phyloP scores from a whole-genome alignment of 2,797 vertebrate species.

The Phoeniculus purpureus region DNA sequence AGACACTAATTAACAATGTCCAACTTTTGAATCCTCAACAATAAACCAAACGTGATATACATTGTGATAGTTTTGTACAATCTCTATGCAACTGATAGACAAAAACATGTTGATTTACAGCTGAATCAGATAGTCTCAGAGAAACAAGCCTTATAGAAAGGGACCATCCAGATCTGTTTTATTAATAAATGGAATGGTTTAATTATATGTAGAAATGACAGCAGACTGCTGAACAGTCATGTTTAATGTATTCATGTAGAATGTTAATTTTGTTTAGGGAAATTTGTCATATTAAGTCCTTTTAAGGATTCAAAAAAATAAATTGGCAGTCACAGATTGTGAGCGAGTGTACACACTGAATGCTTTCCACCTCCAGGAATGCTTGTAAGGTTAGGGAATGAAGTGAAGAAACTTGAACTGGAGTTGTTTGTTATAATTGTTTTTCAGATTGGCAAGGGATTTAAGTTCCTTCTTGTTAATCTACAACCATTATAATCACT shows the following conservation, averaged over 20 bases:
- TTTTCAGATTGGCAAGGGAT: background rate
- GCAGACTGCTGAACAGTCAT: background rate
- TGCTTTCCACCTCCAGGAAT: background rate
- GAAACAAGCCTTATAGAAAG: background rate
- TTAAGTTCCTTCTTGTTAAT: background rate
- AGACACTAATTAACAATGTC: background rate
- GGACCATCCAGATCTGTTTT: background rate
- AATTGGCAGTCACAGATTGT: background rate
- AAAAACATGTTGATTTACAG: background rate
- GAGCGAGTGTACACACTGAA: background rate
- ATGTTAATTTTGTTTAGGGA: conserved; percentile 6
- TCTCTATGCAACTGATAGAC: background rate
- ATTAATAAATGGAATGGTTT: background rate
- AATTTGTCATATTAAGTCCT: background rate
- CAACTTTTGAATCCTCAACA: background rate
- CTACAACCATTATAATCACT: background rate
- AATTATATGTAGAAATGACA: background rate
- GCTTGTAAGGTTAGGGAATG: background rate
- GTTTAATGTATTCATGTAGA: background rate
- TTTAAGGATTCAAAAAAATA: background rate
- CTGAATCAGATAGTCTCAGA: background rate
- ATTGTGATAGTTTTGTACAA: background rate
- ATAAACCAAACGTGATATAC: background rate
- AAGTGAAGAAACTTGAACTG: background rate
- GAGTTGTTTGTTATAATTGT: background rate